Evolutionary conservation across 1,140 invertebrate genomes (phyloP).

Genomic region (Solenopsis fugax): DNA sequence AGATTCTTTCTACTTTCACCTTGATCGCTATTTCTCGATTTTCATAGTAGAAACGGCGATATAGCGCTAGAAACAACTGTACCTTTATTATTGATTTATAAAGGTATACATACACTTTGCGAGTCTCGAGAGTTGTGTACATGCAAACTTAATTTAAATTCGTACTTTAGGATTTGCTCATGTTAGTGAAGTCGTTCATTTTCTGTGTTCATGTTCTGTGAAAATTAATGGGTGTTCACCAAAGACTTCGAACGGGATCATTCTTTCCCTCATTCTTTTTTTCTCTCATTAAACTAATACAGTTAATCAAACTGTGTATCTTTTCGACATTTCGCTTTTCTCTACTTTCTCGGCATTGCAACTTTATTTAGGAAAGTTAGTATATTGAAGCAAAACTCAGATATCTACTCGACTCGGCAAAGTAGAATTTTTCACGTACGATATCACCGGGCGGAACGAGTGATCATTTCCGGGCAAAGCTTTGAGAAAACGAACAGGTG

Average conservation of each 20-base stretch:
- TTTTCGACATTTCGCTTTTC: slow-evolving; percentile 59
- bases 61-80: neutral
- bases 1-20: neutral
- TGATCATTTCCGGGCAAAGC: slow-evolving; percentile 39
- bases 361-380: slow-evolving; percentile 4
- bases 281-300: neutral
- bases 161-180: slow-evolving; percentile 18
- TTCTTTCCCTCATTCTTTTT: slow-evolving; percentile 1
- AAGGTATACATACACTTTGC: neutral
- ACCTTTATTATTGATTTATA: slow-evolving; percentile 46
- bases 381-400: slow-evolving; percentile 10
- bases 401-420: slow-evolving; percentile 19
- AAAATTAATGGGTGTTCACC: slow-evolving; percentile 19
- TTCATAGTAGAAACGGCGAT: neutral
- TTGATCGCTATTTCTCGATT: slow-evolving; percentile 35
- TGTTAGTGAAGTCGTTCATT: neutral
- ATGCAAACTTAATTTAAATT: slow-evolving; percentile 5
- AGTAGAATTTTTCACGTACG: slow-evolving; percentile 21
- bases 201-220: neutral
- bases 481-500: slow-evolving; percentile 67
- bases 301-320: neutral
- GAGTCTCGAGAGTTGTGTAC: slow-evolving; percentile 23
- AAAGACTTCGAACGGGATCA: neutral
- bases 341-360: slow-evolving; percentile 32
- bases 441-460: slow-evolving; percentile 11